phyloP scores from a whole-genome alignment of 2,797 vertebrate genomes.

The Eulemur albifrons region DNA sequence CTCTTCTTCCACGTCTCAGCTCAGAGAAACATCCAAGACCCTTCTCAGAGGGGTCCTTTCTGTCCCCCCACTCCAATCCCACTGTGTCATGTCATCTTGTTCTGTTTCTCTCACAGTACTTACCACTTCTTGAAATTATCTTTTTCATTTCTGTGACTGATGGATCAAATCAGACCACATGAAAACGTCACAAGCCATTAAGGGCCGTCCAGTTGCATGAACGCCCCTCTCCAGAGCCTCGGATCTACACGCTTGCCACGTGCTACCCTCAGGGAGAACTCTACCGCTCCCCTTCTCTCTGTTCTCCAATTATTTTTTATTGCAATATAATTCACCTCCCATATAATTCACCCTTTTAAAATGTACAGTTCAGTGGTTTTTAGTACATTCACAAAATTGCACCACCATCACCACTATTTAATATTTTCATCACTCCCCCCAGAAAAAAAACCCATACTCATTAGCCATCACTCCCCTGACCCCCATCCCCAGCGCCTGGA shows the following conservation, averaged over 20 bases:
- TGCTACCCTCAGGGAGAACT: background rate
- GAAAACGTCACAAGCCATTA: background rate
- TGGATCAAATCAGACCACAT: fast-evolving
- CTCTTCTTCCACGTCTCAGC: background rate
- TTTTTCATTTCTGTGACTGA: background rate
- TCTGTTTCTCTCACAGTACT: background rate
- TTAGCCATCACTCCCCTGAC: too few relatives aligned
- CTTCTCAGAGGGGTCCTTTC: background rate
- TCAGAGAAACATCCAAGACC: background rate
- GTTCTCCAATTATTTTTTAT: background rate
- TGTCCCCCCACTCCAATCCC: fast-evolving
- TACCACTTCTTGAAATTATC: background rate
- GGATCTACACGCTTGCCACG: too few relatives aligned
- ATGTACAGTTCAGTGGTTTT: background rate
- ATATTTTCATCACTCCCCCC: background rate
- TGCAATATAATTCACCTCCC: background rate
- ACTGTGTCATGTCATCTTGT: fast-evolving
- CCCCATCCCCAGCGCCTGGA: too few relatives aligned
- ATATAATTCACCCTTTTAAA: background rate
- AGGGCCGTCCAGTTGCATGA: fast-evolving
- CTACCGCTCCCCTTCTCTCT: background rate
- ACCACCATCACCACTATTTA: too few relatives aligned
- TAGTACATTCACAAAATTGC: background rate
- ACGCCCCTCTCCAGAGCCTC: background rate
- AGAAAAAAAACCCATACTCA: background rate